Conservation (phyloP, 2,113 vertebrate species). For the Mustelus asterias region DNA sequence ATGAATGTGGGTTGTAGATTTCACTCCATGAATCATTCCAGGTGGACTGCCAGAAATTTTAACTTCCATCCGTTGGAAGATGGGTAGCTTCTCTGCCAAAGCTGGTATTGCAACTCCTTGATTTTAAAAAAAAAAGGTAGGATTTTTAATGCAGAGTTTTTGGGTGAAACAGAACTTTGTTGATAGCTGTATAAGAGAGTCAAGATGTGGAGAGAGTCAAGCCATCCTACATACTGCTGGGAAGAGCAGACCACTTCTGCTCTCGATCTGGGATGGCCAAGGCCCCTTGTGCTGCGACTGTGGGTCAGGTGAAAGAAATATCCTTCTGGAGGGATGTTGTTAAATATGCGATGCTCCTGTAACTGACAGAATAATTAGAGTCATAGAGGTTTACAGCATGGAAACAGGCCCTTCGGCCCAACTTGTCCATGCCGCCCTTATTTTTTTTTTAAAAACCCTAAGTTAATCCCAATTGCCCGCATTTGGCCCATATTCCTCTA, state of each 20-base stretch:
- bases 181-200: background rate
- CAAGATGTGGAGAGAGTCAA: background rate
- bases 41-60: background rate
- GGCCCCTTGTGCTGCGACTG: background rate
- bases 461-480: no score
- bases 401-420: no score
- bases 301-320: background rate
- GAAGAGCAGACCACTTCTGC: background rate
- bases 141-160: background rate
- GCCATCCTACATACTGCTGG: background rate
- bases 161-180: background rate
- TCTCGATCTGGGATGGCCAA: background rate
- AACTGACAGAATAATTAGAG: no score
- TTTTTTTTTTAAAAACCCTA: no score
- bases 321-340: background rate
- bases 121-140: background rate
- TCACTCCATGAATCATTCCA: no score
- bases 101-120: background rate
- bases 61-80: background rate
- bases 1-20: background rate
- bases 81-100: background rate
- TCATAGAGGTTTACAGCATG: no score
- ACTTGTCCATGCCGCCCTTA: no score
- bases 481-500: no score
- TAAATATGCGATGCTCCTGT: background rate